Evolutionary conservation across 2,888 invertebrate species (phyloP), one percentile per base, ranked within the genome.

Genomic region (Graphium colonna): DNA sequence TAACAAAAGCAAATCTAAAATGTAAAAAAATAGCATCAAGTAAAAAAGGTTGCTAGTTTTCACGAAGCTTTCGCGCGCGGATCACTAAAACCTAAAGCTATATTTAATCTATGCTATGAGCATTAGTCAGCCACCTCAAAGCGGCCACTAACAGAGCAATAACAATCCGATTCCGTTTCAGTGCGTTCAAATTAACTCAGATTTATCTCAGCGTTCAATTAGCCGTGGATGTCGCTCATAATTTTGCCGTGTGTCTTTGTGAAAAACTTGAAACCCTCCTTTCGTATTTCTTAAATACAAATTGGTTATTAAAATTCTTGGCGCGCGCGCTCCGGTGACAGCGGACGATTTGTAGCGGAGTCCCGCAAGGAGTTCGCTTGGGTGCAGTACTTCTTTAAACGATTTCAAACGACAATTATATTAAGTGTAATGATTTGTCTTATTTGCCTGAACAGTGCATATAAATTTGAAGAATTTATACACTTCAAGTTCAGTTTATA

Each of bases 281-380:
- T 68, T 44, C 28, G 73, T 70, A 79, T 83, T 81, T 80, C 82
- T 87, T 82, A 83, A 85, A 84, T 79, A 83, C 86, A 82, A 86
- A 87, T 86, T 86, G 85, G 81, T 84, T 84, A 86, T 87, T 87
- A 87, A 85, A 72, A 87, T 87, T 86, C 86, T 73, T 77, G 72
- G 75, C 80, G 68, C 68, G 67, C 61, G 60, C 62, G 62, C 60
- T 61, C 3, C 26, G 26, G 68, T 69, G 71, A 75, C 76, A 68
- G 61, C 67, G 63, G 28, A 28, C 28, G 4, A 8, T 28, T 28
- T 4, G 8, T 28, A 7, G 28, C 8, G 28, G 28, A 7, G 28
- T 40, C 49, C 46, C 38, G 40, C 47, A 41, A n/a, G 51, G 48
- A 41, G 12, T 28, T 39, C 18, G 50, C 52, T 51, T 43, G 10